A percentile compares a stretch with the other conserved stretches of the same genome.
Conservation (phyloP, 1,140 invertebrate genomes). For the Trialeurodes vaporariorum region DNA sequence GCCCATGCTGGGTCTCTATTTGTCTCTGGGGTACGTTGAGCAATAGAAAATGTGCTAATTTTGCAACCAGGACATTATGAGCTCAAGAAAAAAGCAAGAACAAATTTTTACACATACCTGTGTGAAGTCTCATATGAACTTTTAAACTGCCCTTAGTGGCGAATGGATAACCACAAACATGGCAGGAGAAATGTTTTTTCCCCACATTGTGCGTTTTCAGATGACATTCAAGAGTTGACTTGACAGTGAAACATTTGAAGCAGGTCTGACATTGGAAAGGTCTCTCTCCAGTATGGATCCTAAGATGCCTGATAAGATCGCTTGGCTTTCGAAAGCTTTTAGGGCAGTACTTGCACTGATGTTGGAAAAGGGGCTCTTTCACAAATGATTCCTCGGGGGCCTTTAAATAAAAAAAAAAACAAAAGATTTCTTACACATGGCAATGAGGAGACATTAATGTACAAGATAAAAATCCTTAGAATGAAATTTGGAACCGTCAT, state of each 20-base stretch:
- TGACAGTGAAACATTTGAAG: slow-evolving; percentile 51
- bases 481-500: too few species aligned
- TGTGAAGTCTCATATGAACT: slow-evolving; percentile 58
- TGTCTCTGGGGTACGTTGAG: too few species aligned
- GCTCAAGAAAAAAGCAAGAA: too few species aligned
- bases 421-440: too few species aligned
- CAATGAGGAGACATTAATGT: too few species aligned
- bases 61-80: too few species aligned
- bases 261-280: slow-evolving; percentile 52
- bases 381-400: not conserved
- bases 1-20: too few species aligned
- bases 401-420: too few species aligned
- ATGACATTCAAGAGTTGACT: slow-evolving; percentile 49
- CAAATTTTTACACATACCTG: too few species aligned
- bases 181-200: slow-evolving; percentile 42
- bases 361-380: not conserved
- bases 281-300: slow-evolving; percentile 54
- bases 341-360: slow-evolving; percentile 45
- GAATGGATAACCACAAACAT: slow-evolving; percentile 45
- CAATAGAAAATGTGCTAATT: too few species aligned
- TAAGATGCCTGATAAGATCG: slow-evolving; percentile 40
- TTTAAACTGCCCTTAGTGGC: slow-evolving; percentile 50
- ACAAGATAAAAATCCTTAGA: too few species aligned
- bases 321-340: slow-evolving; percentile 42
- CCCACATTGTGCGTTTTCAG: slow-evolving; percentile 42